Evolutionary conservation across 2,113 vertebrate species (phyloP).

Genomic region (Gobius niger): DNA sequence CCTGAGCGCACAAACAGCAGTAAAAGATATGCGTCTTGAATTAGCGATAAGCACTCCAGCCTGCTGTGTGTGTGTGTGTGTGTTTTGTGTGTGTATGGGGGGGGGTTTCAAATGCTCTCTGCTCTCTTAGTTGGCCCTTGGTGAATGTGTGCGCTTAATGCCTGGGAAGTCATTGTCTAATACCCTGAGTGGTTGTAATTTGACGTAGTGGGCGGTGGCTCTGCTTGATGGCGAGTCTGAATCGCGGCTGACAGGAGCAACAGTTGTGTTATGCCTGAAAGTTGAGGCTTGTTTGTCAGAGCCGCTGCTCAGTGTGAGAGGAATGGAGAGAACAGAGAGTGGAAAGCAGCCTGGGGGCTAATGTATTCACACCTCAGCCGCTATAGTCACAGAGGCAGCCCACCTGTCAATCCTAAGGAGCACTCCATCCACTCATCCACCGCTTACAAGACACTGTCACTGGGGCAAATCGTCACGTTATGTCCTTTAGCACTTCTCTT

Average conservation of each 20-base stretch:
- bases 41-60: constrained; percentile 73
- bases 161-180: constrained; percentile 40
- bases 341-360: constrained; percentile 71
- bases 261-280: constrained; percentile 70
- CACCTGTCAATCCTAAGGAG: constrained; percentile 69
- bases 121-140: constrained; percentile 35
- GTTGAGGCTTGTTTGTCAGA: constrained; percentile 66
- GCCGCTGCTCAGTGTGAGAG: constrained; percentile 67
- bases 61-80: constrained; percentile 28
- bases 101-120: constrained; percentile 48
- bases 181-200: constrained; percentile 11
- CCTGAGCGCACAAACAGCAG: constrained; percentile 72
- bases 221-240: constrained; percentile 56
- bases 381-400: constrained; percentile 62
- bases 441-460: constrained; percentile 36
- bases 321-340: constrained; percentile 73
- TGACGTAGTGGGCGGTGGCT: constrained; percentile 28
- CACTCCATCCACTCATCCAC: constrained; percentile 47
- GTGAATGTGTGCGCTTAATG: constrained; percentile 35
- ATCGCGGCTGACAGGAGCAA: constrained; percentile 72
- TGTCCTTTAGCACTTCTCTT: neutral
- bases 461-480: constrained; percentile 21
- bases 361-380: constrained; percentile 74
- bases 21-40: constrained; percentile 78
- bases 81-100: constrained; percentile 20